Evolutionary conservation across 2,888 invertebrate species (phyloP), one percentile per base, ranked within the genome.

Genomic region (Lepidocyrtoides sp.): DNA sequence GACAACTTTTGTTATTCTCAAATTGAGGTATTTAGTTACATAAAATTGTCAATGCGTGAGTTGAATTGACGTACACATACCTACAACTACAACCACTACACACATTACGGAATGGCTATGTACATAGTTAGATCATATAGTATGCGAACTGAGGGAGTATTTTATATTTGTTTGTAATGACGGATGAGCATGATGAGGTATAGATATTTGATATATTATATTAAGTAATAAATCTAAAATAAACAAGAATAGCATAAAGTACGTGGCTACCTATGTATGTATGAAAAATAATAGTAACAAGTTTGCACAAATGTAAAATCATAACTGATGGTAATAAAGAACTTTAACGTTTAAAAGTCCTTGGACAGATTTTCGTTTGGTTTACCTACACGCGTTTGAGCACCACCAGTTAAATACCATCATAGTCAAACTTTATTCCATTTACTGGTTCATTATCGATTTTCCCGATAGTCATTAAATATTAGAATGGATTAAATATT

Each of bases 331-430:
- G 14, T 75, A 44, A 17, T 75, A 63, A 29, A n/a, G 10, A 29
- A 63, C 26, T 44, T 36, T 44, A 69, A 69, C 4, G 36, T 44
- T 75, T 48, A 36, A 48, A 75, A 75, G 72, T 75, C 72, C 72
- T 75, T 75, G 72, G 72, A 48, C 20, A 75, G 72, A 48, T 48
- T 75, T 69, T 44, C 20, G 26, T 69, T 44, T n/a, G 44, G 48
- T 48, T 48, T 75, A 17, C 44, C n/a, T 17, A 75, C 44, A 60
- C n/a, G 5, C 72, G n/a, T 48, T 5, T 12, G 5, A 8, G 17
- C 7, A 54, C 54, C 2, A 17, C 54, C 1, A 5, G 17, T 1
- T 8, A 1, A 66, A 29, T n/a, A 36, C 36, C n/a, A 29, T 29
- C 5, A 36, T 17, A 0, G 8, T 36, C 29, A 66, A 63, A 63